phyloP scores from a whole-genome alignment of 2,888 invertebrate species.

The Aspidiotus rigidus region DNA sequence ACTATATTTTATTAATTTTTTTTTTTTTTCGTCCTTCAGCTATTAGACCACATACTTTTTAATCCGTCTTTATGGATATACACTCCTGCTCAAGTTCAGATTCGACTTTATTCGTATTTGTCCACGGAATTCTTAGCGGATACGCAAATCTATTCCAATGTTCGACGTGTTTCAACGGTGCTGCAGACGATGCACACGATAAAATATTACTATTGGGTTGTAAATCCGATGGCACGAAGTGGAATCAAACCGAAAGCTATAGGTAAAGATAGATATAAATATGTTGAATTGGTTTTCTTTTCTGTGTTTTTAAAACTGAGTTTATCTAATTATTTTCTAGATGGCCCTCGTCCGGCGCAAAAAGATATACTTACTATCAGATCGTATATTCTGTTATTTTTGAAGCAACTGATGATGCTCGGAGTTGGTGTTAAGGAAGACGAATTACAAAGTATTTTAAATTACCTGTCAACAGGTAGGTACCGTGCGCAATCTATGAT shows the following conservation, averaged over 20 bases:
- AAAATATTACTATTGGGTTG: conserved; percentile 99
- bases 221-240: conserved; percentile 88
- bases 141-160: conserved; percentile 94
- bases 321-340: conserved; percentile 48
- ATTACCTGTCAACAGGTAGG: conserved; percentile 76
- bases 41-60: conserved; percentile 97
- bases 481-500: too few species aligned
- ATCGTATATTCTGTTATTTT: conserved; percentile 86
- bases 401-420: conserved; percentile 93
- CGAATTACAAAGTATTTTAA: conserved; percentile 94
- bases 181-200: conserved; percentile 96
- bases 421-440: conserved; percentile 97
- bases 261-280: conserved; percentile 51
- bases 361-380: conserved; percentile 90
- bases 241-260: conserved; percentile 91
- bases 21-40: conserved; percentile 52
- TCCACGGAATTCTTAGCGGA: conserved; percentile 98
- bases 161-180: conserved; percentile 90
- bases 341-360: conserved; percentile 86
- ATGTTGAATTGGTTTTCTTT: background rate
- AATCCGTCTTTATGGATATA: conserved; percentile 99
- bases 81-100: conserved; percentile 91
- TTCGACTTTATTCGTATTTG: conserved; percentile 89
- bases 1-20: background rate
- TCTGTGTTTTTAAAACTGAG: background rate